Conservation (phyloP, 2,888 invertebrate genomes). For the Drosophila nigritarsus region DNA sequence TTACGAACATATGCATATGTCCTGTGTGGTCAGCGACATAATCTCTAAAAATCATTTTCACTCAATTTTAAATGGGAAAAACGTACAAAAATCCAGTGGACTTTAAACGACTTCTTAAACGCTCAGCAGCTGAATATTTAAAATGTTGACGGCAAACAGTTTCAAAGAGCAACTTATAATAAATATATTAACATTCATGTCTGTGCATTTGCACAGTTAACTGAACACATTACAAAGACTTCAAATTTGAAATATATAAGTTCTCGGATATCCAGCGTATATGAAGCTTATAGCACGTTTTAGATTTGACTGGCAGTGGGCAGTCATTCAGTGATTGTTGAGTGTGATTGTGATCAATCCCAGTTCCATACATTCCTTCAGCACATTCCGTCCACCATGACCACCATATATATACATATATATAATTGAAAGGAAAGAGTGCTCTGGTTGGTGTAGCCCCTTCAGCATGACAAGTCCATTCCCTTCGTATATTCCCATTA, state of each 20-base stretch:
- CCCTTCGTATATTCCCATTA: not conserved
- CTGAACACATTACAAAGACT: not conserved
- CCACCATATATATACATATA: not conserved
- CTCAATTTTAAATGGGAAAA: not conserved
- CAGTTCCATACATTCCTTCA: not conserved
- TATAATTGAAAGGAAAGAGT: not conserved
- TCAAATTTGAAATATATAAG: not conserved
- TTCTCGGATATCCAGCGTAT: not conserved
- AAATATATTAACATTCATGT: not conserved
- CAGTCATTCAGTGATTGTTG: not conserved
- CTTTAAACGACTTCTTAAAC: slow-evolving; percentile 9
- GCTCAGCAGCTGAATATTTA: slow-evolving; percentile 7
- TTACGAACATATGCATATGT: not conserved
- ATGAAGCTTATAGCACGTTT: not conserved
- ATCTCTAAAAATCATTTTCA: not conserved
- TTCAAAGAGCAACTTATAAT: not conserved
- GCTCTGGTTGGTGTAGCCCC: not conserved
- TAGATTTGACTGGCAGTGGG: not conserved
- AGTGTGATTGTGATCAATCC: not conserved
- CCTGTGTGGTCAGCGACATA: not conserved
- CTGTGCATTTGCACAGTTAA: not conserved
- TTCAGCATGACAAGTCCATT: not conserved
- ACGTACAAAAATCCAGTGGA: not conserved
- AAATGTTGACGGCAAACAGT: slow-evolving; percentile 11
- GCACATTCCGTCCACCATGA: not conserved